These are phyloP conservation scores for Coecobrya sp. DNA, from an alignment of 2,888 invertebrate genomes.

Conservation along the genomic window DNA sequence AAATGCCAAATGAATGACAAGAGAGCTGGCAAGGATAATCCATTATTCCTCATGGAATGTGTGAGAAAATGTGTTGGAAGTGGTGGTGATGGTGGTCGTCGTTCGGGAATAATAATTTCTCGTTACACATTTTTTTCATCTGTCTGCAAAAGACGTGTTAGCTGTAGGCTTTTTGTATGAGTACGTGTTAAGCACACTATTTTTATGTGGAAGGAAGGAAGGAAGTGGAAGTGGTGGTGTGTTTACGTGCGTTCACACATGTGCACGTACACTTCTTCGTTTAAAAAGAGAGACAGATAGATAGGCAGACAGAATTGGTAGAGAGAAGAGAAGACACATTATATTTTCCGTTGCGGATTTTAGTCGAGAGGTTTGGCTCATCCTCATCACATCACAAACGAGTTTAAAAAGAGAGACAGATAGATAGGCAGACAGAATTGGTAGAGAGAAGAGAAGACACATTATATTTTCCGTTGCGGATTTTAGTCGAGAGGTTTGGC, in stretches of 20 bases:
- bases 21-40: constrained; percentile 48
- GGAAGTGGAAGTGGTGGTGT: background rate
- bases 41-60: constrained; percentile 46
- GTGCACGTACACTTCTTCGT: background rate
- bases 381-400: too few relatives aligned
- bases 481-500: background rate
- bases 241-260: constrained; percentile 28
- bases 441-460: background rate
- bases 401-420: background rate
- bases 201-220: background rate
- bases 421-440: background rate
- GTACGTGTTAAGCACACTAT: background rate
- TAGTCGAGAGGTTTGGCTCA: background rate
- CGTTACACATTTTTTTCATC: background rate
- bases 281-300: background rate
- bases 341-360: background rate
- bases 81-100: background rate
- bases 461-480: background rate
- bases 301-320: background rate
- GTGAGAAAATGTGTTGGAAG: constrained; percentile 37
- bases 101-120: constrained; percentile 30
- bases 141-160: background rate
- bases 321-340: background rate
- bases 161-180: background rate
- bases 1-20: constrained; percentile 18